These are phyloP conservation scores for Petrocephalus sullivani DNA, from an alignment of 2,797 vertebrate genomes.

Conservation along the genomic window DNA sequence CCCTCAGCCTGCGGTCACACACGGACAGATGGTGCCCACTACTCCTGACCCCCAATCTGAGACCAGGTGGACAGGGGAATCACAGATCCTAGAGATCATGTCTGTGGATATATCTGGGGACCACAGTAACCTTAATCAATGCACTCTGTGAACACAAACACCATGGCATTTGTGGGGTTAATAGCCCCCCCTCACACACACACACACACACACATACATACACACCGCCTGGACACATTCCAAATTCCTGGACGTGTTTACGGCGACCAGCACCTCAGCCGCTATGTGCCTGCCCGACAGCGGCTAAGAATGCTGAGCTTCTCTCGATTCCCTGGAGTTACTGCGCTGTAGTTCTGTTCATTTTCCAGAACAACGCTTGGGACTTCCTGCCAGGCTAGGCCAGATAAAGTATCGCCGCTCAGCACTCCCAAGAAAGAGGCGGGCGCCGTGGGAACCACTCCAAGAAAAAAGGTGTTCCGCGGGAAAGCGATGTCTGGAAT, in stretches of 20 bases:
- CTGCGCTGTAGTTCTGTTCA: background rate
- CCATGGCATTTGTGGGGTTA: background rate
- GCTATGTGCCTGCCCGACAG: background rate
- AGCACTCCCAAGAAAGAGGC: background rate
- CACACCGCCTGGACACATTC: conserved; percentile 47
- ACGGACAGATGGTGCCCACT: background rate
- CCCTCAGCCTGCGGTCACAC: background rate
- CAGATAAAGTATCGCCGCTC: background rate
- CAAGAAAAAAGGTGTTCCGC: conserved; percentile 22
- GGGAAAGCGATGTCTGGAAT: conserved; percentile 44
- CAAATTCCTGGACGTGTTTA: conserved; percentile 31
- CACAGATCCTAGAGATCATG: background rate
- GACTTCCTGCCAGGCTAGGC: background rate
- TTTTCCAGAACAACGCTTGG: background rate
- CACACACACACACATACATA: conserved; percentile 16
- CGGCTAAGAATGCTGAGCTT: background rate
- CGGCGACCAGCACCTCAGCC: conserved; percentile 31
- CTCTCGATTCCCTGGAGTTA: background rate
- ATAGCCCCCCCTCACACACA: conserved; percentile 35
- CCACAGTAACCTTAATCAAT: background rate
- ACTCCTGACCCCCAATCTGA: background rate
- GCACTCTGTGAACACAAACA: background rate
- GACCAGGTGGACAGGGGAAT: background rate
- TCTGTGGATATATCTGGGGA: background rate
- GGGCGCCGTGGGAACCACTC: background rate